phyloP scores from a whole-genome alignment of 2,888 invertebrate genomes.

The Odontomyia ornata region DNA sequence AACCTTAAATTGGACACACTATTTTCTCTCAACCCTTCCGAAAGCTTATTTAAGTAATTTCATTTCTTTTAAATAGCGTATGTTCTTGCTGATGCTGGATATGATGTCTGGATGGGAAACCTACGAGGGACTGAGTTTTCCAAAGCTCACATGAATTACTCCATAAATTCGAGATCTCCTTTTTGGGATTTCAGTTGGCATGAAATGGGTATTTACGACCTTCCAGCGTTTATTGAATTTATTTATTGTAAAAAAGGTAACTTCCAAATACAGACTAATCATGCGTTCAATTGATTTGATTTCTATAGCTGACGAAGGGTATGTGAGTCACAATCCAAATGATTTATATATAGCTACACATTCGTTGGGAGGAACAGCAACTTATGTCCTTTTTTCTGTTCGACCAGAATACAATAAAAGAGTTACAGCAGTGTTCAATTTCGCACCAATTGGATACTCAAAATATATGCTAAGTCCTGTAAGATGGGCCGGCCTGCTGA shows the following conservation, averaged over 20 bases:
- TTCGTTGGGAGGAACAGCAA: conserved; percentile 87
- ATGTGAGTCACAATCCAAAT: conserved; percentile 48
- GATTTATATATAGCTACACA: conserved; percentile 69
- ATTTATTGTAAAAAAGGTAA: conserved; percentile 58
- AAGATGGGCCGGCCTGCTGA: conserved; percentile 68
- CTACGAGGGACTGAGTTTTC: conserved; percentile 83
- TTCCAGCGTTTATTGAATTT: conserved; percentile 85
- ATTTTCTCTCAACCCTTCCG: too few species aligned
- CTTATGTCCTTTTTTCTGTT: conserved; percentile 75
- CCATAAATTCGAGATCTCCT: conserved; percentile 78
- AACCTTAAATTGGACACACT: too few species aligned
- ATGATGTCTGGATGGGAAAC: too few species aligned
- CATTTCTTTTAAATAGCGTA: too few species aligned
- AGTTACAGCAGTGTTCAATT: conserved; percentile 72
- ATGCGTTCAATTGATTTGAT: too few species aligned
- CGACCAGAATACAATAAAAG: conserved; percentile 74
- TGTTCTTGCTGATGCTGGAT: too few species aligned
- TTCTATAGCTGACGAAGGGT: conserved; percentile 49
- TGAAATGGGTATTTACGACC: conserved; percentile 80
- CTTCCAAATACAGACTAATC: too few species aligned
- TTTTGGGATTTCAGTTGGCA: conserved; percentile 94
- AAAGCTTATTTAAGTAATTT: too few species aligned
- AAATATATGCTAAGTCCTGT: conserved; percentile 68
- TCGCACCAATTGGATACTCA: conserved; percentile 78
- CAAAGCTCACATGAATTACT: conserved; percentile 69